Conservation (phyloP, 2,113 vertebrate genomes). For the Fulmarus glacialis region DNA sequence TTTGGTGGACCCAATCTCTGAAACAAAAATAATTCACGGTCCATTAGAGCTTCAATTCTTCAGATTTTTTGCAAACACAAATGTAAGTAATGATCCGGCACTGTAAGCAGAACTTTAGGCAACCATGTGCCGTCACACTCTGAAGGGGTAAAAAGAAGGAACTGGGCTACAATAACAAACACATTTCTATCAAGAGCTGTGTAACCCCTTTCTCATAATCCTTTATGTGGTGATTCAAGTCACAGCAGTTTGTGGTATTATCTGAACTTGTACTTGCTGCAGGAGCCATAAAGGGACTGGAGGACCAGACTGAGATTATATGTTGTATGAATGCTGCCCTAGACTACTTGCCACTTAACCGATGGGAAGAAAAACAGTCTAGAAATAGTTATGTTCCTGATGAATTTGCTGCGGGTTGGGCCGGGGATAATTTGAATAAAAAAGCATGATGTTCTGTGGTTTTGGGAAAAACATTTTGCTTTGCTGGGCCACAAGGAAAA, state of each 20-base stretch:
- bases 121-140: neutral
- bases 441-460: neutral
- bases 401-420: neutral
- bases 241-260: neutral
- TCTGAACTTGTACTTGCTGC: neutral
- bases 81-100: neutral
- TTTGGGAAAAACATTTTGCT: neutral
- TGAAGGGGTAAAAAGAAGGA: neutral
- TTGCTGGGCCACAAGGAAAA: neutral
- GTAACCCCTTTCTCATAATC: neutral
- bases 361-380: neutral
- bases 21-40: constrained; percentile 44
- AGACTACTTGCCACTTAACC: neutral
- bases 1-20: constrained; percentile 94
- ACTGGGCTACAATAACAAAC: neutral
- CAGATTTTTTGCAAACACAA: neutral
- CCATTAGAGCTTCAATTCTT: neutral
- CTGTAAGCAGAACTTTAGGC: neutral
- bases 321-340: neutral
- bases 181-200: neutral
- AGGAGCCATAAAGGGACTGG: neutral
- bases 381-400: neutral
- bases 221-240: neutral
- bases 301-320: neutral
- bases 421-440: neutral